These are phyloP conservation scores for Esox lucius DNA, from an alignment of 2,797 vertebrate genomes.

Conservation along the genomic window DNA sequence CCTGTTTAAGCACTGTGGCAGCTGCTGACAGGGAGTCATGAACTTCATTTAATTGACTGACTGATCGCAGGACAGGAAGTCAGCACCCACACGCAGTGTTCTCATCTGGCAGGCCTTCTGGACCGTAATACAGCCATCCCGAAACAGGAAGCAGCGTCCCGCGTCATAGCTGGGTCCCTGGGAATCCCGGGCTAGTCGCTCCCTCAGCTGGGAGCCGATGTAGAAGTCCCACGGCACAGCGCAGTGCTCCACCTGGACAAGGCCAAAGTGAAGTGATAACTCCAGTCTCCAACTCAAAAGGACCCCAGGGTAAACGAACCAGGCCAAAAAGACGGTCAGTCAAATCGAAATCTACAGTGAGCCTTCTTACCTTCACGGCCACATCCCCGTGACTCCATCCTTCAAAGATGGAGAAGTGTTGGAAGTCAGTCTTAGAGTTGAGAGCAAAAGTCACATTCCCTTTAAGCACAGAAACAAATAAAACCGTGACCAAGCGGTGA, in stretches of 20 bases:
- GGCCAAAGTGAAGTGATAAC: neutral
- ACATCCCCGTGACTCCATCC: slow-evolving; percentile 53
- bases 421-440: slow-evolving; percentile 57
- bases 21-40: no score
- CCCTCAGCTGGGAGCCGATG: slow-evolving; percentile 44
- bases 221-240: slow-evolving; percentile 62
- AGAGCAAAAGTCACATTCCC: slow-evolving; percentile 69
- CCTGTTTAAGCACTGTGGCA: no score
- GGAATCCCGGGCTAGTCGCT: neutral
- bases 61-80: neutral
- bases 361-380: slow-evolving; percentile 77
- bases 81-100: slow-evolving; percentile 30
- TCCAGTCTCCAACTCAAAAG: neutral
- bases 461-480: slow-evolving; percentile 38
- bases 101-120: slow-evolving; percentile 35
- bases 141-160: slow-evolving; percentile 59
- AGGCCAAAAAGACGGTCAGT: no score
- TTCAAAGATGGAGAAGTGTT: slow-evolving; percentile 70
- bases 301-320: no score
- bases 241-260: slow-evolving; percentile 53
- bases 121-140: slow-evolving; percentile 58
- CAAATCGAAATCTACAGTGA: no score
- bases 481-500: neutral
- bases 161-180: neutral
- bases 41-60: no score